phyloP scores from a whole-genome alignment of 2,888 invertebrate genomes.

The Panorpa germanica region DNA sequence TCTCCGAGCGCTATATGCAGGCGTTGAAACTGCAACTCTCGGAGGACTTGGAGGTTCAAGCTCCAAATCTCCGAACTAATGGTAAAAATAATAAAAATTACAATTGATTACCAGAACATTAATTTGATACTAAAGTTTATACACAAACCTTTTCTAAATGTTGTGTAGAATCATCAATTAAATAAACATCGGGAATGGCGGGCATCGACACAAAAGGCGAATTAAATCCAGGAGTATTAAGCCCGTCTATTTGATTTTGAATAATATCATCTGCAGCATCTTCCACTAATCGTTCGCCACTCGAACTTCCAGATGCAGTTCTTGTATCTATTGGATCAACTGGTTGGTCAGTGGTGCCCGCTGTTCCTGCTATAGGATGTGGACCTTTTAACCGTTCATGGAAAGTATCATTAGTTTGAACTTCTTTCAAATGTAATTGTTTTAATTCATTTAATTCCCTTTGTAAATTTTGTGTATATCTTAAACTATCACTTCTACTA shows the following conservation, averaged over 20 bases:
- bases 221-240: conserved; percentile 18
- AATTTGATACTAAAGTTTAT: conserved; percentile 16
- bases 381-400: too few relatives aligned
- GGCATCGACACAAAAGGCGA: conserved; percentile 31
- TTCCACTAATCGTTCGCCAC: conserved; percentile 3
- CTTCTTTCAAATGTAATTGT: too few relatives aligned
- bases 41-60: conserved; percentile 18
- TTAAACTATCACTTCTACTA: too few relatives aligned
- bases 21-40: conserved; percentile 13
- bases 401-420: too few relatives aligned
- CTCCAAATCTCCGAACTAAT: conserved; percentile 34
- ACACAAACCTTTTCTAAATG: conserved; percentile 36
- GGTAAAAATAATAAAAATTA: conserved; percentile 11
- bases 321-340: too few relatives aligned
- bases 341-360: too few relatives aligned
- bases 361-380: too few relatives aligned
- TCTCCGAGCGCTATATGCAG: conserved; percentile 41
- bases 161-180: conserved; percentile 29
- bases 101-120: conserved; percentile 5
- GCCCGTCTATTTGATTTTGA: conserved; percentile 15
- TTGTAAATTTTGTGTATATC: too few relatives aligned
- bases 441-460: too few relatives aligned
- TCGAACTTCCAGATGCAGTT: conserved; percentile 18
- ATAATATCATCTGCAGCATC: conserved; percentile 5
- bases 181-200: conserved; percentile 29